Evolutionary conservation across 2,113 vertebrate genomes (phyloP).

Genomic region (Pomatorhinus ruficollis): DNA sequence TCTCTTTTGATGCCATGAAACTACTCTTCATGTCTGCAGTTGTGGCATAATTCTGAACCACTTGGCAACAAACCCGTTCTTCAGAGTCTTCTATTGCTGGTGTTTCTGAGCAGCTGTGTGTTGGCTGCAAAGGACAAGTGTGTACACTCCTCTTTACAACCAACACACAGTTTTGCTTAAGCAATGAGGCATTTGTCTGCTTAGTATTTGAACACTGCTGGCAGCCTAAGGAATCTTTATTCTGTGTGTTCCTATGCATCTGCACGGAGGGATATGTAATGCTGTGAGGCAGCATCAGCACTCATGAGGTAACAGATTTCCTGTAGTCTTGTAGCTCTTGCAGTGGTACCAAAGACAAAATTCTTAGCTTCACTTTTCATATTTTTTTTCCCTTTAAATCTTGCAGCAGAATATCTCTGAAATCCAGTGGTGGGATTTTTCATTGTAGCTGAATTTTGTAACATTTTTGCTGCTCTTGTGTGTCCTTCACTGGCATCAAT

Average conservation of each 20-base stretch:
- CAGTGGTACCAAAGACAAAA: neutral
- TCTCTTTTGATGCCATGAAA: neutral
- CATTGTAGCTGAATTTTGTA: neutral
- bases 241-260: neutral
- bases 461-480: neutral
- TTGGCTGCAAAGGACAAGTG: neutral
- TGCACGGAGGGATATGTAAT: neutral
- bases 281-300: too few species aligned
- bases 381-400: neutral
- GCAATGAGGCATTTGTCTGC: conserved; percentile 1
- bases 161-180: conserved; percentile 5
- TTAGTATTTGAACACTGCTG: neutral
- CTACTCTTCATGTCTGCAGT: neutral
- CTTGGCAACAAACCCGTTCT: neutral
- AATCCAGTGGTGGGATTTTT: neutral
- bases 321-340: neutral
- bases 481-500: neutral
- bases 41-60: neutral
- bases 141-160: neutral
- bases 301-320: neutral
- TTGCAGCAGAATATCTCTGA: neutral
- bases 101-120: conserved; percentile 46
- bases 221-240: neutral
- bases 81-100: neutral
- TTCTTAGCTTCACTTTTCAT: neutral